A percentile compares a stretch with the other conserved stretches of the same genome.
phyloP scores from a whole-genome alignment of 2,888 invertebrate genomes.

The Trissoscelio sp. region DNA sequence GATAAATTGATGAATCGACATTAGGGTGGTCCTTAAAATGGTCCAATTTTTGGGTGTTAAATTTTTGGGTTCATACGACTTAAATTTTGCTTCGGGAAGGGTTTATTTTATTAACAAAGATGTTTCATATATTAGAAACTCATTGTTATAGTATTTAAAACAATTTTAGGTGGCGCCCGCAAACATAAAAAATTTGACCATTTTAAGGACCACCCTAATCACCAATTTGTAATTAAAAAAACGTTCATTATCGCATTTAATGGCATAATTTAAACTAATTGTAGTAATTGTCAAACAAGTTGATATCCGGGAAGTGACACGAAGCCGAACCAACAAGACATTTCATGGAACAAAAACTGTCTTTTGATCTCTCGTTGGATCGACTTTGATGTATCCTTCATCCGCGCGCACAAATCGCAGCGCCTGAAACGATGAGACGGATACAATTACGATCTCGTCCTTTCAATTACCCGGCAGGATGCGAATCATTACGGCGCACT shows the following conservation, averaged over 20 bases:
- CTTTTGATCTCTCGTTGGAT: constrained; percentile 13
- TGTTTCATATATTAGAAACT: too few species aligned
- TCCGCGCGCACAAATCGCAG: constrained; percentile 36
- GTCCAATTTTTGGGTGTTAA: too few species aligned
- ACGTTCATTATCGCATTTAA: neutral
- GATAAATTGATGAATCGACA: too few species aligned
- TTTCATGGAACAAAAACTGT: constrained; percentile 23
- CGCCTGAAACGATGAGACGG: constrained; percentile 47
- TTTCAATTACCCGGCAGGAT: constrained; percentile 67
- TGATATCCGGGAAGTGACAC: constrained; percentile 39
- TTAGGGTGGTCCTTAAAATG: too few species aligned
- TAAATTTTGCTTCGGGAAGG: too few species aligned
- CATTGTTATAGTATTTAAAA: too few species aligned
- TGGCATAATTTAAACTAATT: constrained; percentile 20
- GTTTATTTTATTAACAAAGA: too few species aligned
- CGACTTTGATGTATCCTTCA: constrained; percentile 35
- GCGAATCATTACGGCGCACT: constrained; percentile 62
- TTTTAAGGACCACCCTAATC: too few species aligned
- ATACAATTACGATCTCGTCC: constrained; percentile 59
- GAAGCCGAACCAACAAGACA: neutral
- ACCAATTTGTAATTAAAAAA: too few species aligned
- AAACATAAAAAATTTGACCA: too few species aligned
- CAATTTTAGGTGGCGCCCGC: too few species aligned
- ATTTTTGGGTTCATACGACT: too few species aligned
- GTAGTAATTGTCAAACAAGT: neutral